phyloP scores from a whole-genome alignment of 2,113 vertebrate genomes.

The Gulo gulo region DNA sequence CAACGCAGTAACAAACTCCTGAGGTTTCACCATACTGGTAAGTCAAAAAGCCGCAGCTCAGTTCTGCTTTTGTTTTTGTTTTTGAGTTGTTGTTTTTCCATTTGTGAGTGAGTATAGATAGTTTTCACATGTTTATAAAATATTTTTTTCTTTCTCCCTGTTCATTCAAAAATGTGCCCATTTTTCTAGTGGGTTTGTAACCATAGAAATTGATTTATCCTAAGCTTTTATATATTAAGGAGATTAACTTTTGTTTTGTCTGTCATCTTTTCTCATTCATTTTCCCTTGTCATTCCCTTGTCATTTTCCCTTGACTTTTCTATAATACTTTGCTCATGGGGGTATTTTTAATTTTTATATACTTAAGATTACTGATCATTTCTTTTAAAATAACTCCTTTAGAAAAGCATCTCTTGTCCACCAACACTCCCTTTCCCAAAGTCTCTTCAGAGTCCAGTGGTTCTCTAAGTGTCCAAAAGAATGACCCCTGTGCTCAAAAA shows the following conservation, averaged over 20 bases:
- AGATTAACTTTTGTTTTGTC: not conserved
- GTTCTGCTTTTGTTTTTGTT: not conserved
- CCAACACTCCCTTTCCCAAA: not conserved
- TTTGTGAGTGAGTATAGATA: not conserved
- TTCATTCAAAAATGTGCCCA: not conserved
- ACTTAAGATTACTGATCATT: not conserved
- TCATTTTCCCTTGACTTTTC: not conserved
- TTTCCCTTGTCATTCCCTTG: not conserved
- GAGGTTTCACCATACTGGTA: not conserved
- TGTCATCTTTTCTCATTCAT: not conserved
- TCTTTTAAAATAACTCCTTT: not conserved
- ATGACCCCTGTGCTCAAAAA: not conserved
- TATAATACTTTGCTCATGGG: not conserved
- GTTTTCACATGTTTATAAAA: not conserved
- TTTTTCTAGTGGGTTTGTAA: not conserved
- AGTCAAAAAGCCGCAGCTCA: not conserved
- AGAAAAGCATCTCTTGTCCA: not conserved
- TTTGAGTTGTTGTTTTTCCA: not conserved
- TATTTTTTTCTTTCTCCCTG: not conserved
- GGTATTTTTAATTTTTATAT: not conserved
- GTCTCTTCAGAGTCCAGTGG: not conserved
- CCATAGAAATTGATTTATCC: not conserved
- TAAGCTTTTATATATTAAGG: not conserved
- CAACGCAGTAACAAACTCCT: not conserved
- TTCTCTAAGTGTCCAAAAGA: not conserved